Base-by-base conservation (phyloP, 2,888 invertebrate genomes). In the Brachylomia viminalis region DNA sequence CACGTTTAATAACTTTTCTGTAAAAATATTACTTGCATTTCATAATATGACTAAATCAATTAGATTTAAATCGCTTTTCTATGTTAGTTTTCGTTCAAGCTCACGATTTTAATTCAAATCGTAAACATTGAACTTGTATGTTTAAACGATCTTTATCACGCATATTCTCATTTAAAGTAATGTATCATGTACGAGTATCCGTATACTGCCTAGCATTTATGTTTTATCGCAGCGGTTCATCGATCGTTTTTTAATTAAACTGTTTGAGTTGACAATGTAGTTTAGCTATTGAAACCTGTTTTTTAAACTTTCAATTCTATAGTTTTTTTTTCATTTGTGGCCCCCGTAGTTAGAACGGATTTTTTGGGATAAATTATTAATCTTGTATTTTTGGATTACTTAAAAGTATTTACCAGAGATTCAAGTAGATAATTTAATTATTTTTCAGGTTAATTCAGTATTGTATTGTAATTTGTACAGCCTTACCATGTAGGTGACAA, bases 101-200 rank as follows among this genome's bases (percentile, higher is more conserved):
- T 15, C 8, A 33, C 3, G 20, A 15, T 30, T 66, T 30, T 38
- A 10, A 62, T 52, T 66, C 0, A 23, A 30, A 70, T 77, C 8
- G 30, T 71, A 20, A 38, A 27, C 8, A 52, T 49, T 56, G 7
- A 45, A 33, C 64, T 38, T 1, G 20, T n/a, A 45, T 33, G 10
- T 72, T 23, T n/a, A 23, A 52, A 20, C 10, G 72, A 67, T 79
- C n/a, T 56, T 64, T 68, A 84, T 80, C 80, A 68, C 10, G 20
- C 42, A 11, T 79, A 47, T 49, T 67, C 47, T 59, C 33, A 58
- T 71, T 78, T 64, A 47, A 23, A 78, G 66, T 62, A 56, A 78
- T 70, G 56, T 68, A 52, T 56, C 38, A 70, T 78, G 56, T 33
- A n/a, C n/a, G 5, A 5, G 33, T 64, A 52, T 56, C 47, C 15